Evolutionary conservation across 2,888 invertebrate species (phyloP), one percentile per base, ranked within the genome.

Genomic region (Dusona sp.): DNA sequence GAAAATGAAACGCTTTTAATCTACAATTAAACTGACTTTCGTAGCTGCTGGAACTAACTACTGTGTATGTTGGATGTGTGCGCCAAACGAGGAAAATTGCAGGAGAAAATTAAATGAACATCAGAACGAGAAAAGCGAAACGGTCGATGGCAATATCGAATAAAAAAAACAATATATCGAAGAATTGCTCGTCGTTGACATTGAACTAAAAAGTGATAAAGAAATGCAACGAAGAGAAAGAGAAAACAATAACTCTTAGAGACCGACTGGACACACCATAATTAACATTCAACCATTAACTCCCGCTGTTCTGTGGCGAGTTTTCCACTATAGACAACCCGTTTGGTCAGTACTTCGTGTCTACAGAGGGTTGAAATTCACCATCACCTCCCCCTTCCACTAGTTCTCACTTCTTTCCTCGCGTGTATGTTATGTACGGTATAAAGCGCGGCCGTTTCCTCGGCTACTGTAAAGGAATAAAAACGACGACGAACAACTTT

Each of bases 251-350:
- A 83, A 45, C 73, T 16, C 65, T 48, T n/a, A 74, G 64, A 81
- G 51, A 65, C 73, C 84, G 83, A 84, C 83, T 83, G 88, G 87
- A 83, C 84, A 88, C 89, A 89, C 89, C 88, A 89, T 92, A 92
- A 92, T 92, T 92, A 92, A 92, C 92, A 92, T 92, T 91, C 92
- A 90, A 88, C 88, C 91, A 90, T 91, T 91, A 92, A 90, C 90
- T 89, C 86, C 73, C 72, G 51, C 74, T 57, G 72, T 57, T 45
- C 45, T 83, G 83, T 74, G 86, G 85, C 83, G 84, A 88, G 79
- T 83, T 82, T 42, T 74, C 85, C 51, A 70, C 85, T 83, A 88
- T 85, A 83, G 88, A 85, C 87, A 79, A 85, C 87, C 83, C 87
- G 61, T 74, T 45, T 51, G 65, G 75, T 79, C 51, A 36, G 36